Conservation (phyloP, 2,113 vertebrate species). For the Aramus guarauna region DNA sequence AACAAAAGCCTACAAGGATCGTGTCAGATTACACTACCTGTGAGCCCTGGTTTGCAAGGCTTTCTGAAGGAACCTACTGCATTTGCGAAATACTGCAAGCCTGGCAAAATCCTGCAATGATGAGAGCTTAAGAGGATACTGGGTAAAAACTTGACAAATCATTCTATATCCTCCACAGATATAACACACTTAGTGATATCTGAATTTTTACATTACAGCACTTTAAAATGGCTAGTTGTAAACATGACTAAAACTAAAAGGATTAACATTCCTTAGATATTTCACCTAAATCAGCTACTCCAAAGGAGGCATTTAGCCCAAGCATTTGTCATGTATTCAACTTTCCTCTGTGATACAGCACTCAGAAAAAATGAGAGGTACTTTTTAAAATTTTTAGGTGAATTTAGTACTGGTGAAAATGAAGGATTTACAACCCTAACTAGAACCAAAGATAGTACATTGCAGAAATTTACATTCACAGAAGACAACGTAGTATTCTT, state of each 20-base stretch:
- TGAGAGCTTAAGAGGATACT: not conserved
- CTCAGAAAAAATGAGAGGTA: not conserved
- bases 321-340: conserved; percentile 19
- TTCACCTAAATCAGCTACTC: conserved; percentile 24
- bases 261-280: conserved; percentile 61
- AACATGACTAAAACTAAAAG: conserved; percentile 48
- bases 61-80: not conserved
- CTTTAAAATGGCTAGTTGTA: conserved; percentile 22
- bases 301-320: not conserved
- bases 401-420: not conserved
- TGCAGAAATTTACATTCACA: not conserved
- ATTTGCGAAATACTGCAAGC: not conserved
- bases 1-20: conserved; percentile 21
- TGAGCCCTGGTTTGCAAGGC: not conserved
- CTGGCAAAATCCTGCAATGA: not conserved
- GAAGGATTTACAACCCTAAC: not conserved
- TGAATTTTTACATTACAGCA: conserved; percentile 4
- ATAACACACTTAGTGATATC: not conserved
- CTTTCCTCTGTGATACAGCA: not conserved
- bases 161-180: not conserved
- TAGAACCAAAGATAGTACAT: not conserved
- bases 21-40: conserved; percentile 27
- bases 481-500: not conserved
- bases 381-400: not conserved
- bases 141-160: not conserved